Conservation (phyloP, 2,113 vertebrate genomes). For the Aviceda subcristata region DNA sequence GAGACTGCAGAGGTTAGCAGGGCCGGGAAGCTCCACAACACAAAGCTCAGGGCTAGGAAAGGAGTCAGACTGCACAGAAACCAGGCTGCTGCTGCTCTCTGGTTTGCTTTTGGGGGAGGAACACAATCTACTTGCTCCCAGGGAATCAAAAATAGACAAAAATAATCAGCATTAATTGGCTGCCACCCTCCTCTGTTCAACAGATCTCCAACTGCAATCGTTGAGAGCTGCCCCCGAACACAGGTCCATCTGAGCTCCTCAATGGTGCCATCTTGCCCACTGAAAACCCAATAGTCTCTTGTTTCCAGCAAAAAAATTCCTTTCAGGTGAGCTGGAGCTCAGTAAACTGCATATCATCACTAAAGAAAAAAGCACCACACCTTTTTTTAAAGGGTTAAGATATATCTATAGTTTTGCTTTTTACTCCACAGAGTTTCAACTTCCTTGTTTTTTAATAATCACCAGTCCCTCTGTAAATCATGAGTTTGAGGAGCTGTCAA, state of each 20-base stretch:
- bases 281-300: not conserved
- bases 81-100: not conserved
- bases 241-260: not conserved
- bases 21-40: not conserved
- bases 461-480: not conserved
- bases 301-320: not conserved
- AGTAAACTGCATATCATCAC: not conserved
- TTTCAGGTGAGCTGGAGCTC: not conserved
- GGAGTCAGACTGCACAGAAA: not conserved
- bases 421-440: not conserved
- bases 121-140: not conserved
- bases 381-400: not conserved
- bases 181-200: not conserved
- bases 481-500: not conserved
- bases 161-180: not conserved
- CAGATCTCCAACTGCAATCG: not conserved
- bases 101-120: not conserved
- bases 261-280: not conserved
- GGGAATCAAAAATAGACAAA: not conserved
- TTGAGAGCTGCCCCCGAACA: not conserved
- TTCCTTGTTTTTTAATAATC: not conserved
- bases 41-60: not conserved
- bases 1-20: not conserved
- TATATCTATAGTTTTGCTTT: not conserved
- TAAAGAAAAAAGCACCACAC: rapidly evolving